These are phyloP conservation scores for Lobophora halterata DNA, from an alignment of 2,888 invertebrate genomes.

Conservation along the genomic window DNA sequence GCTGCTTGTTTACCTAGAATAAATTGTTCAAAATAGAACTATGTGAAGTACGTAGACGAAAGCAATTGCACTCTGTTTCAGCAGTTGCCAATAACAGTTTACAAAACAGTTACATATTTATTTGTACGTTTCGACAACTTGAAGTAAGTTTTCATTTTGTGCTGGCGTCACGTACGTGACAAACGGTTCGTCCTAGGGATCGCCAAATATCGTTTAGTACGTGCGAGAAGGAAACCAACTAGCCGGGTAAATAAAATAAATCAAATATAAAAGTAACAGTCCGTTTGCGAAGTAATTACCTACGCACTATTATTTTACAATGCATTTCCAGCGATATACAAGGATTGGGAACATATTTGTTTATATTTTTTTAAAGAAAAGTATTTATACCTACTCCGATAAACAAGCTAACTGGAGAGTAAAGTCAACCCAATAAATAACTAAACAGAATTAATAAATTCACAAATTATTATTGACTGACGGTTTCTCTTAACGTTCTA, in stretches of 20 bases:
- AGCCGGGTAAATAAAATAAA: constrained; percentile 78
- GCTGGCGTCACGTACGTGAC: constrained; percentile 77
- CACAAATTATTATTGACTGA: too few species aligned
- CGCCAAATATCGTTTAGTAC: constrained; percentile 81
- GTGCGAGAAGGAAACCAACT: constrained; percentile 76
- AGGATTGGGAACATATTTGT: too few species aligned
- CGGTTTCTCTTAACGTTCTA: too few species aligned
- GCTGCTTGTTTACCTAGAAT: too few species aligned
- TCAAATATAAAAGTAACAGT: constrained; percentile 75
- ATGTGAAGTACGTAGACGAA: not conserved
- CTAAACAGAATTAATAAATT: too few species aligned
- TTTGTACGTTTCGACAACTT: constrained; percentile 69
- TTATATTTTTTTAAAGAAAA: too few species aligned
- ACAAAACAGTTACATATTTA: constrained; percentile 69
- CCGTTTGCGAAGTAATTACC: constrained; percentile 65
- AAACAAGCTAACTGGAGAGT: too few species aligned
- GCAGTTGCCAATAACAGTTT: constrained; percentile 42
- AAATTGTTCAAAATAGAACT: too few species aligned
- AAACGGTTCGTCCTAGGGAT: constrained; percentile 78
- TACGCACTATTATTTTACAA: constrained; percentile 47
- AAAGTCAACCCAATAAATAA: too few species aligned
- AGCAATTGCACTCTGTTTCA: constrained; percentile 16
- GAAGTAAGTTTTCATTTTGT: constrained; percentile 74
- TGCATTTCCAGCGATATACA: too few species aligned
- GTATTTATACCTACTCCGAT: too few species aligned